phyloP scores from a whole-genome alignment of 2,797 vertebrate species.

The Botia kubotai region DNA sequence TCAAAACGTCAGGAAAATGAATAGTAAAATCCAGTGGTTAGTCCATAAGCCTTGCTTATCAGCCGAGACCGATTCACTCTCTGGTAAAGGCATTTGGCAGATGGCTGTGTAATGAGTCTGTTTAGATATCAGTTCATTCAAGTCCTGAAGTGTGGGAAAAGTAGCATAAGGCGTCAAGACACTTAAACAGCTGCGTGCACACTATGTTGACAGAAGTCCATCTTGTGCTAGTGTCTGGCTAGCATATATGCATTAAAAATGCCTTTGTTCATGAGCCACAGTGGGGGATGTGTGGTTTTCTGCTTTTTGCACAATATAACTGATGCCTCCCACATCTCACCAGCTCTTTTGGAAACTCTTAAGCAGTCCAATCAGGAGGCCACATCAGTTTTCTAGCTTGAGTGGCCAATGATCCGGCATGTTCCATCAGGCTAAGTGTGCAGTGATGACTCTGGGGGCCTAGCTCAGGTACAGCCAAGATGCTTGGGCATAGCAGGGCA shows the following conservation, averaged over 20 bases:
- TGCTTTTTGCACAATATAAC: constrained; percentile 57
- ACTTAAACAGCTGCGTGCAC: constrained; percentile 32
- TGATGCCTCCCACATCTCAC: constrained; percentile 50
- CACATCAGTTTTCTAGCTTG: constrained; percentile 56
- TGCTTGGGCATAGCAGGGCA: constrained; percentile 79
- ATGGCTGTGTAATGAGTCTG: constrained; percentile 15
- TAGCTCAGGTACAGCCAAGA: constrained; percentile 80
- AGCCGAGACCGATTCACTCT: not conserved
- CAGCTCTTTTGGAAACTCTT: constrained; percentile 55
- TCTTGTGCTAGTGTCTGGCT: constrained; percentile 30
- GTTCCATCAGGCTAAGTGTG: constrained; percentile 67
- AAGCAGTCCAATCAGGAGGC: constrained; percentile 64
- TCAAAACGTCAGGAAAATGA: not conserved
- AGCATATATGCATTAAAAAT: constrained; percentile 22
- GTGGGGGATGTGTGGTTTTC: constrained; percentile 21
- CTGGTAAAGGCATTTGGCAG: constrained; percentile 1
- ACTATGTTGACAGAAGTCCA: constrained; percentile 36
- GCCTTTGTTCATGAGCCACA: constrained; percentile 21
- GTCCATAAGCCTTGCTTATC: constrained; percentile 1
- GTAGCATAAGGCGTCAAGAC: constrained; percentile 39
- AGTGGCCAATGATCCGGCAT: constrained; percentile 58
- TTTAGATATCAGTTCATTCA: constrained; percentile 32
- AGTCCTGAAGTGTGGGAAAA: constrained; percentile 64
- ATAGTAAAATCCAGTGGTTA: not conserved
- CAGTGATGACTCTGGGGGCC: constrained; percentile 72